Conservation (phyloP, 2,888 invertebrate genomes). For the Drosophila demipolita region DNA sequence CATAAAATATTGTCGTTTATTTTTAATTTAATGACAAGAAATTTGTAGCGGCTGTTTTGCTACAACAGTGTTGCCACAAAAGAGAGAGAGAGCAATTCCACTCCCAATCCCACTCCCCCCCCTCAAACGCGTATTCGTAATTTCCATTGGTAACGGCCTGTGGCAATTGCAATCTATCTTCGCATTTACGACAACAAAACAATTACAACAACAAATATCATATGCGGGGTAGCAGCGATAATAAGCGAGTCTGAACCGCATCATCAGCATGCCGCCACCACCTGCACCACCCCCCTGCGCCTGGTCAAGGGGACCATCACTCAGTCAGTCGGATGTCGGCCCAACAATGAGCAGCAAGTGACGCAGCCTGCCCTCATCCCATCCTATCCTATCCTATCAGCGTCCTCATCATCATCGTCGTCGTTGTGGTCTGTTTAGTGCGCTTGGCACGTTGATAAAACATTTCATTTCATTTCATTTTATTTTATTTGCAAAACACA, state of each 20-base stretch:
- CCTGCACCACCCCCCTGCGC: neutral
- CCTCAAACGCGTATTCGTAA: constrained; percentile 39
- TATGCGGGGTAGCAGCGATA: constrained; percentile 54
- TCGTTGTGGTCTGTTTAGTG: constrained; percentile 61
- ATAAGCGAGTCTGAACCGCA: constrained; percentile 47
- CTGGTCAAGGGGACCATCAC: constrained; percentile 67
- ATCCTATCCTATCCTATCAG: neutral
- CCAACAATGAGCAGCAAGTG: neutral
- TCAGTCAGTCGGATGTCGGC: constrained; percentile 40
- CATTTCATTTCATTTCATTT: constrained; percentile 75
- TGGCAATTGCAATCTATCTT: constrained; percentile 80
- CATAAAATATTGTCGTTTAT: constrained; percentile 82
- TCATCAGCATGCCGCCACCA: neutral
- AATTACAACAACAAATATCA: constrained; percentile 80
- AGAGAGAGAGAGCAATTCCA: neutral
- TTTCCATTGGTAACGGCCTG: constrained; percentile 77
- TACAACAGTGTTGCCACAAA: neutral
- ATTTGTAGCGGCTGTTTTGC: constrained; percentile 52
- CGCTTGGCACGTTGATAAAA: constrained; percentile 80
- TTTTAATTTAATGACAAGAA: constrained; percentile 81
- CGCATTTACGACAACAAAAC: constrained; percentile 79
- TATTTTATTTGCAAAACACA: constrained; percentile 73
- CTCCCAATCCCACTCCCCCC: neutral
- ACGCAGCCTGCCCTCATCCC: neutral
- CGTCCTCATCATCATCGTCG: neutral